Conservation (phyloP, 2,888 invertebrate species). For the Balanococcus diminutus region DNA sequence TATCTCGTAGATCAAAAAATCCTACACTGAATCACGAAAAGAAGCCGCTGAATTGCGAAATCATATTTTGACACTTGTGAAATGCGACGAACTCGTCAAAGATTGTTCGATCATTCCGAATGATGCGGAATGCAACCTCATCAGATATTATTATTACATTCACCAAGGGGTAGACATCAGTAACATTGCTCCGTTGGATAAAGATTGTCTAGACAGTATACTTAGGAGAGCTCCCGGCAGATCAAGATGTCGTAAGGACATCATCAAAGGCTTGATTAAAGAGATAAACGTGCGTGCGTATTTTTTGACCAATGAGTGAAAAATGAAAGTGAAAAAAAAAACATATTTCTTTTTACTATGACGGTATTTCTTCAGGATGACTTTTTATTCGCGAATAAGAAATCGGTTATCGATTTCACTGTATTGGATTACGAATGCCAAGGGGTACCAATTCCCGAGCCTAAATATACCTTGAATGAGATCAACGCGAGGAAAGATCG, state of each 20-base stretch:
- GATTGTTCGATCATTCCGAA: conserved; percentile 62
- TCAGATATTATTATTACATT: conserved; percentile 88
- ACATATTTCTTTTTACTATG: not conserved
- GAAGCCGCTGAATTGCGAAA: conserved; percentile 26
- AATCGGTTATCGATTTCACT: conserved; percentile 90
- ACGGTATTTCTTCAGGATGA: conserved; percentile 70
- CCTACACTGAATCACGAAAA: not conserved
- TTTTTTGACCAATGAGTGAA: not conserved
- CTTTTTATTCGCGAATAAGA: conserved; percentile 86
- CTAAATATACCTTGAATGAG: not conserved
- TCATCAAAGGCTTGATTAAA: not conserved
- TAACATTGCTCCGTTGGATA: conserved; percentile 84
- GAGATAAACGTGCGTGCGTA: conserved; percentile 12
- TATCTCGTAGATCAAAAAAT: not conserved
- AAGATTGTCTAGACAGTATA: conserved; percentile 73
- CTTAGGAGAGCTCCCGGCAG: conserved; percentile 69
- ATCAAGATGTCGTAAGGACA: conserved; percentile 62
- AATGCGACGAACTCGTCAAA: not conserved
- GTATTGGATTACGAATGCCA: conserved; percentile 69
- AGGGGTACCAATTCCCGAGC: not conserved
- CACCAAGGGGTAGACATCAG: conserved; percentile 88
- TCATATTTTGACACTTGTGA: conserved; percentile 28
- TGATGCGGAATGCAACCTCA: conserved; percentile 71
- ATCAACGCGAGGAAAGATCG: not conserved
- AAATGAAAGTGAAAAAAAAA: too few relatives aligned